phyloP scores from a whole-genome alignment of 2,797 vertebrate species.

The Pygocentrus nattereri region DNA sequence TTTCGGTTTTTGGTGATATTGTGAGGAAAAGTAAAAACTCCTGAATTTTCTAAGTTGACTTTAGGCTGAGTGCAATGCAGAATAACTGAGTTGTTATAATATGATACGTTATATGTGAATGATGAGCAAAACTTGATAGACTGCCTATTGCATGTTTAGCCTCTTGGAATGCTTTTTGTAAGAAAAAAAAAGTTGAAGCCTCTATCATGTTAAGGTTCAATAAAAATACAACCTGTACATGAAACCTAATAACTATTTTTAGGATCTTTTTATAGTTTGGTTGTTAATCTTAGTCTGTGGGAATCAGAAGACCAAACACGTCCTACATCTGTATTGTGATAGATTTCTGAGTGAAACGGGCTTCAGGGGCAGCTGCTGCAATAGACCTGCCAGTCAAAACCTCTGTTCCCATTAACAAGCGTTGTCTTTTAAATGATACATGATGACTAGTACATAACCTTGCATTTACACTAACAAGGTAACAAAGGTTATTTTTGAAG shows the following conservation, averaged over 20 bases:
- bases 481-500: no score
- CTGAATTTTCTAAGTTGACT: neutral
- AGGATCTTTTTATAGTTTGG: neutral
- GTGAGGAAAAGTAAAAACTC: neutral
- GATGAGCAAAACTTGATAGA: neutral
- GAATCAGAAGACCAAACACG: no score
- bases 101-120: neutral
- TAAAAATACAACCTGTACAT: neutral
- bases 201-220: no score
- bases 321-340: no score
- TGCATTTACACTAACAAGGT: no score
- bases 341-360: no score
- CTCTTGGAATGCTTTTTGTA: neutral
- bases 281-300: neutral
- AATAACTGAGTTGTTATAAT: neutral
- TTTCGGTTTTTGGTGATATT: neutral
- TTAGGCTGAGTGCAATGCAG: neutral
- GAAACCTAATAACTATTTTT: neutral
- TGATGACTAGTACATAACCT: no score
- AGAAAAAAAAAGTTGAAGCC: no score
- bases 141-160: neutral
- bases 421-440: no score
- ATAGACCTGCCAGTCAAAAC: no score
- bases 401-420: no score
- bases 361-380: no score